Base-by-base conservation (phyloP, 1,140 invertebrate genomes). In the Eumaeus atala region DNA sequence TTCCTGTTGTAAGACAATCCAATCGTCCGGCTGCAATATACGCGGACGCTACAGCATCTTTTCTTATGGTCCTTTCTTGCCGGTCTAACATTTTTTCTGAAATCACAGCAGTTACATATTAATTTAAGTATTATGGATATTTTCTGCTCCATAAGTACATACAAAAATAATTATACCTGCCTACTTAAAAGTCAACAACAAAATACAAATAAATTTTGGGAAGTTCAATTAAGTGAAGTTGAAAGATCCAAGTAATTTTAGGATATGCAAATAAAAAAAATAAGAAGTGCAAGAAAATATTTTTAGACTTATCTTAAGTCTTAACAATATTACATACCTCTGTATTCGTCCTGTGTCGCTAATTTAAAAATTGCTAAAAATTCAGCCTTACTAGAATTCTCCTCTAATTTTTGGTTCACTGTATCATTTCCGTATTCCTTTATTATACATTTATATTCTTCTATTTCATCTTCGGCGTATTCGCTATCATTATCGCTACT, bases 341-440 rank as follows among this genome's bases (percentile, higher is more conserved):
- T 77, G 55, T 56, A 83, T 16, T 58, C 67, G 12, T 74, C 62
- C 38, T 60, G 61, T 18, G 84, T 75, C 35, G 74, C 77, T 53
- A 88, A 59, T 48, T 62, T 71, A n/a, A 88, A 79, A 37, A 60
- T 55, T 18, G 78, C 70, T 11, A 88, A 62, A 62, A 88, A 88
- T 34, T 86, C 67, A 16, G 71, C 58, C 61, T 88, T 36, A 47
- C 48, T 6, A 58, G 59, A 35, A 61, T 44, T 52, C 50, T 66
- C 61, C 51, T 60, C 71, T 33, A 18, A 11, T 48, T 64, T 47
- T 17, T 52, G 38, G 49, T 28, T 38, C 6, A n/a, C 44, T 8
- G 21, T 5, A 28, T 50, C n/a, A n/a, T 48, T 14, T 9, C 64
- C 65, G 36, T 68, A 82, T 42, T 78, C 65, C 12, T 77, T 64